A percentile compares a stretch with the other conserved stretches of the same genome.
Conservation (phyloP, 2,113 vertebrate genomes). For the Saguinus midas region DNA sequence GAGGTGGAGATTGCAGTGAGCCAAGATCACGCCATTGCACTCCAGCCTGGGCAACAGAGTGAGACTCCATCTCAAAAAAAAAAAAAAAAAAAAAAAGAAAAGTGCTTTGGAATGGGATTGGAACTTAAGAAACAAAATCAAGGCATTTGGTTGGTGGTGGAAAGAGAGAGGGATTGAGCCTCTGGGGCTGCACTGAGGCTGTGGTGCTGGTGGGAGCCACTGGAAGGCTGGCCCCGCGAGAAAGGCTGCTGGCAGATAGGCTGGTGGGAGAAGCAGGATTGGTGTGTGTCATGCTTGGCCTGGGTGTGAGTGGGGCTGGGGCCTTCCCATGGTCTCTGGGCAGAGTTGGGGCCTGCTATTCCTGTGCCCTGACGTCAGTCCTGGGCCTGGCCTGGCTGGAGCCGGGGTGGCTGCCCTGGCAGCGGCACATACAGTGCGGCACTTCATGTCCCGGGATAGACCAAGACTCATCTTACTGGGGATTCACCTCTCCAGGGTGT, state of each 20-base stretch:
- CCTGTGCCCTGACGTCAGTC: background rate
- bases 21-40: no score
- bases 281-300: background rate
- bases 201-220: background rate
- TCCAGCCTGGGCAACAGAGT: no score
- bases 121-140: background rate
- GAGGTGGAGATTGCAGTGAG: no score
- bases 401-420: background rate
- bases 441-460: constrained; percentile 36
- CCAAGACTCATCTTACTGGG: constrained; percentile 55
- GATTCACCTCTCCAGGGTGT: background rate
- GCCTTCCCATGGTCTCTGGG: background rate
- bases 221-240: background rate
- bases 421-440: constrained; percentile 2
- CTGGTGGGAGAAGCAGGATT: background rate
- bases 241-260: background rate
- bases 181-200: background rate
- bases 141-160: background rate
- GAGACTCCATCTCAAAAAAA: no score
- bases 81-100: background rate
- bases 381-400: background rate
- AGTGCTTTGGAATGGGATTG: background rate
- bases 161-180: background rate
- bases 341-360: constrained; percentile 19
- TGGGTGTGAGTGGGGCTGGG: background rate